Evolutionary conservation across 1,140 invertebrate genomes (phyloP).

Genomic region (Cydia amplana): DNA sequence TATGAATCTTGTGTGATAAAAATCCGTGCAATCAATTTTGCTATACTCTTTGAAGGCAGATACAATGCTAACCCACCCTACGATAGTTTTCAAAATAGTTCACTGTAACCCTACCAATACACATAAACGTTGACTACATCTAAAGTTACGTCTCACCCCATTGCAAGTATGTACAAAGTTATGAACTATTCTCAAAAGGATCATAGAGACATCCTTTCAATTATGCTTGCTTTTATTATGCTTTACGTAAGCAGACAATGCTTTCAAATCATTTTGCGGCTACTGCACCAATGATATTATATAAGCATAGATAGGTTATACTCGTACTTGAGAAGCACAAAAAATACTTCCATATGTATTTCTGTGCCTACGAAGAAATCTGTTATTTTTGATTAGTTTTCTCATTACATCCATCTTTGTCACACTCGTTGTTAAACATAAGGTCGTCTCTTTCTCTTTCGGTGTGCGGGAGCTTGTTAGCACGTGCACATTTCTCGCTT

Average conservation of each 20-base stretch:
- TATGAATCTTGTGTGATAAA: background rate
- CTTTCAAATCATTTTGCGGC: background rate
- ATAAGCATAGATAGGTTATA: no score
- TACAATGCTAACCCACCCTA: background rate
- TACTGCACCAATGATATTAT: no score
- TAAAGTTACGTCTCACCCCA: slow-evolving; percentile 12
- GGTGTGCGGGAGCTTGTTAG: no score
- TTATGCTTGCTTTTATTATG: background rate
- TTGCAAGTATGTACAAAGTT: slow-evolving; percentile 10
- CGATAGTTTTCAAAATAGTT: slow-evolving; percentile 26
- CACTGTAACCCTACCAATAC: slow-evolving; percentile 9
- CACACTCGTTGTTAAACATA: no score
- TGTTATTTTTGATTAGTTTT: no score
- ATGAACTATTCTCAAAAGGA: slow-evolving; percentile 28
- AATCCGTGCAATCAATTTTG: background rate
- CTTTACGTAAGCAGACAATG: background rate
- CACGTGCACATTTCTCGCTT: no score
- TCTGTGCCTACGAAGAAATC: no score
- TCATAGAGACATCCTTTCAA: background rate
- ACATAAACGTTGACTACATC: background rate
- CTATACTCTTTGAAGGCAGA: background rate
- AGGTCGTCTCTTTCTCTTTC: no score
- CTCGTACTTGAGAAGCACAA: no score
- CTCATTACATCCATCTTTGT: no score
- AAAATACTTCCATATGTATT: no score